Base-by-base conservation (phyloP, 2,113 vertebrate genomes). In the Takifugu bimaculatus region DNA sequence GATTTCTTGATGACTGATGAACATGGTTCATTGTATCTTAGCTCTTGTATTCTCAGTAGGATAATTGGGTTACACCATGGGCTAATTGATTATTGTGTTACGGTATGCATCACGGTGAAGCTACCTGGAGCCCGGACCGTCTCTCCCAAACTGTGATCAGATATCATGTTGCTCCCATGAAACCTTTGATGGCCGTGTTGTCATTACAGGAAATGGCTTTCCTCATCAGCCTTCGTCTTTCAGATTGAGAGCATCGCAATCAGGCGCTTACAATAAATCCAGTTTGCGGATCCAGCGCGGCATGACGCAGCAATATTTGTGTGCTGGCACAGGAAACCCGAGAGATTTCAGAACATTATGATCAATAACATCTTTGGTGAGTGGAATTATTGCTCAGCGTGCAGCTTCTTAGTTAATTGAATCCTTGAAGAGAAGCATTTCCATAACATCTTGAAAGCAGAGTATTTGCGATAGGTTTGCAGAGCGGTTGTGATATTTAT, bases 1-100 rank as follows among this genome's bases (percentile, higher is more conserved):
- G 84, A 90, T 91, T 89, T 79, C 77, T 82, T 84, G 75, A 89
- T 91, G 89, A 90, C 86, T 80, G 80, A 88, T 88, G 87, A 88
- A 84, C 85, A 79, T 74, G 85, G 63, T 74, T 74, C 82, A 76
- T 81, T 77, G 82, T 65, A 75, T 84, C 84, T 80, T 65, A 65
- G 84, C 75, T 83, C 76, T 72, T 85, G 81, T 85, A 72, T 80
- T 84, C 81, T 79, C 77, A 57, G 48, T 73, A 79, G 77, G 75
- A 53, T 87, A 85, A 87, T 79, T 71, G 75, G 65, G 86, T 90
- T 87, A 85, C 70, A 72, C 74, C 76, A 79, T 54, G 59, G 70
- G 55, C 71, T 86, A 86, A 89, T 85, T 87, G 82, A 87, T 88
- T 82, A 88, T 87, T 81, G 74, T 87, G 87, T 88, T 88, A 88